A percentile compares a stretch with the other conserved stretches of the same genome.
Conservation (phyloP, 2,797 vertebrate species). For the Tarsius wallacei region DNA sequence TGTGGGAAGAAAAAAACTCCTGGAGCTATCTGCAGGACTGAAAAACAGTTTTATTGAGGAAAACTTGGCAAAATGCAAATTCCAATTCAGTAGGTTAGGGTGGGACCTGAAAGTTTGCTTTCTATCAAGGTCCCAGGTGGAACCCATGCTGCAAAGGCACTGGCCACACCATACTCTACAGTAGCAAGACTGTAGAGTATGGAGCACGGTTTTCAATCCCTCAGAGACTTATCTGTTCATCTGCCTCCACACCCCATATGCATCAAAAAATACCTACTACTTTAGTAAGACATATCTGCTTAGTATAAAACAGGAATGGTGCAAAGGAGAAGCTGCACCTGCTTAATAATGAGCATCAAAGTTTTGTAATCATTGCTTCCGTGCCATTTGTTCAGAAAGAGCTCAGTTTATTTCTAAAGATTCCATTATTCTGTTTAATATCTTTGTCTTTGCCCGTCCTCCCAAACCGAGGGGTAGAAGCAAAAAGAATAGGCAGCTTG, state of each 20-base stretch:
- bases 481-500: background rate
- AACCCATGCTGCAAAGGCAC: rapidly evolving
- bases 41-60: conserved; percentile 6
- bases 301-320: background rate
- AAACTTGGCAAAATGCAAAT: background rate
- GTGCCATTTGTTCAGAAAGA: background rate
- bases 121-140: background rate
- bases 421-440: background rate
- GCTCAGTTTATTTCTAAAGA: background rate
- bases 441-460: background rate
- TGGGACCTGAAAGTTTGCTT: background rate
- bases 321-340: background rate
- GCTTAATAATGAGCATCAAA: background rate
- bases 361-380: background rate
- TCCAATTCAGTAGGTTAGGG: background rate
- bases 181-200: background rate
- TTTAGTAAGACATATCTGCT: background rate
- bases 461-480: background rate
- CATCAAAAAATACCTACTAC: background rate
- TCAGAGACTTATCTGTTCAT: background rate
- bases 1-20: background rate
- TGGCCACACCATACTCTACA: background rate
- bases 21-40: background rate
- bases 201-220: background rate
- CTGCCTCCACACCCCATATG: too few relatives aligned